phyloP scores from a whole-genome alignment of 2,113 vertebrate species.

The Phylloscopus trochiloides region DNA sequence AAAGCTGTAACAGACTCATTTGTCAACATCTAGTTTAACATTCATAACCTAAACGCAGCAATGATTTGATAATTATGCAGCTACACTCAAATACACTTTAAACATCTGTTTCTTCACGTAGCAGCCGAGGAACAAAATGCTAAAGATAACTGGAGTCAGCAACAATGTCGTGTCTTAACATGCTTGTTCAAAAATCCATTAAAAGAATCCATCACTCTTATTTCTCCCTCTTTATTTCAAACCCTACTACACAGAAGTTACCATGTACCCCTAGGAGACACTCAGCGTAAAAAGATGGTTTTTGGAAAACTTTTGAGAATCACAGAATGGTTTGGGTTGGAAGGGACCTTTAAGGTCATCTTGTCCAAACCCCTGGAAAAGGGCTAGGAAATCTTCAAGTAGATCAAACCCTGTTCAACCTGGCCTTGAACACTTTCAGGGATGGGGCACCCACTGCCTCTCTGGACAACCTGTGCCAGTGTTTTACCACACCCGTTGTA shows the following conservation, averaged over 20 bases:
- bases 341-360: neutral
- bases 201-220: neutral
- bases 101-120: neutral
- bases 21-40: neutral
- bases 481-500: rapidly evolving
- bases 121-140: neutral
- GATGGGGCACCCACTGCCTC: neutral
- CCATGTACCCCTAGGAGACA: neutral
- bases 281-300: neutral
- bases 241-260: neutral
- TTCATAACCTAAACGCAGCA: neutral
- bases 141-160: neutral
- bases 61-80: neutral
- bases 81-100: neutral
- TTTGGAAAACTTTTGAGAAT: neutral
- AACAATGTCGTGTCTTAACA: rapidly evolving
- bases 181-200: neutral
- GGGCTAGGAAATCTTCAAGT: neutral
- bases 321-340: neutral
- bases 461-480: neutral
- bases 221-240: neutral
- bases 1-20: neutral
- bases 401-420: neutral
- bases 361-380: neutral
- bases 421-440: neutral